Evolutionary conservation across 2,888 invertebrate genomes (phyloP).

Genomic region (Harpagoxenus sublaevis): DNA sequence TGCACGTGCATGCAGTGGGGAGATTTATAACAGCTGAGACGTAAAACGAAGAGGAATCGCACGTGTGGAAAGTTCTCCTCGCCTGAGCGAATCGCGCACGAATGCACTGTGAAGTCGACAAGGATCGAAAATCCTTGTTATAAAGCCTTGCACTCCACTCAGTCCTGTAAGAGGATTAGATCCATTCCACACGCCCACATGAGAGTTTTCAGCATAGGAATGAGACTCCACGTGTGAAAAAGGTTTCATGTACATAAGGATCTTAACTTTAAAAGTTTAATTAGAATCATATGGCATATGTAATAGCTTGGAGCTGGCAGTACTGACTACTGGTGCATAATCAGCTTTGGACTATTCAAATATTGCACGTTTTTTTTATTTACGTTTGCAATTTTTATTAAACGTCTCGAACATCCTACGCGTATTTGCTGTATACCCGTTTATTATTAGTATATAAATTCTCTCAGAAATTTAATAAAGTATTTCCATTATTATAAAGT

Average conservation of each 20-base stretch:
- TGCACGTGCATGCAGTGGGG: not conserved
- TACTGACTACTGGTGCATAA: not conserved
- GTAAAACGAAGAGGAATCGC: slow-evolving; percentile 15
- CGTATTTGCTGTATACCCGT: not conserved
- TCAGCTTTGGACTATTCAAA: slow-evolving; percentile 15
- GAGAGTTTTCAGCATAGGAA: not conserved
- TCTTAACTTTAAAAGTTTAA: slow-evolving; percentile 35
- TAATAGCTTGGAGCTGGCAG: slow-evolving; percentile 47
- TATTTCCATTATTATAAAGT: not conserved
- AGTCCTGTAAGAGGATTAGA: slow-evolving; percentile 1
- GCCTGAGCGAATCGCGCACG: not conserved
- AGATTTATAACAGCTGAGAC: slow-evolving; percentile 22
- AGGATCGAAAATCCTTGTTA: slow-evolving; percentile 9
- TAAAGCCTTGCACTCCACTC: not conserved
- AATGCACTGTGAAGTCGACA: slow-evolving; percentile 9
- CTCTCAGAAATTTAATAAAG: not conserved
- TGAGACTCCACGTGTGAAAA: not conserved
- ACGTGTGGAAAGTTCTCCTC: slow-evolving; percentile 9
- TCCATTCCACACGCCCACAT: slow-evolving; percentile 27
- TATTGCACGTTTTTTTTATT: not conserved
- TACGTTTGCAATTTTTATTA: slow-evolving; percentile 4
- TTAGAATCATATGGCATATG: slow-evolving; percentile 24
- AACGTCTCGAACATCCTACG: slow-evolving; percentile 8
- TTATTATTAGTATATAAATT: not conserved
- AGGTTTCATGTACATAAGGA: not conserved